phyloP scores from a whole-genome alignment of 2,113 vertebrate species.

The Syngnathoides biaculeatus region DNA sequence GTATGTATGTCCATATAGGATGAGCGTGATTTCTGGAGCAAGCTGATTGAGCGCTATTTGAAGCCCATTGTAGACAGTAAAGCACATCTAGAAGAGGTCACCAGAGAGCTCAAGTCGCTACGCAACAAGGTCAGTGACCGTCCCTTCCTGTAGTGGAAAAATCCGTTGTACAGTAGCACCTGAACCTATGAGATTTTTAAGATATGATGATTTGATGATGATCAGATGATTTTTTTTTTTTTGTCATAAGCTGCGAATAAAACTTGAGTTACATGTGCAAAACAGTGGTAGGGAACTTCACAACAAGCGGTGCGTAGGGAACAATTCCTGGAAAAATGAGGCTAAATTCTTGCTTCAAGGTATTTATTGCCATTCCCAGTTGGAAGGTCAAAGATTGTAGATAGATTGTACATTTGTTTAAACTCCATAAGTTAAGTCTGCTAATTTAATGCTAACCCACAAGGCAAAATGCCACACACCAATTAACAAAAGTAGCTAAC shows the following conservation, averaged over 20 bases:
- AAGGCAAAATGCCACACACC: too few species aligned
- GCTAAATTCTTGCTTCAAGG: background rate
- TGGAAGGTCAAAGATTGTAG: too few species aligned
- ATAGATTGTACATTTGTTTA: too few species aligned
- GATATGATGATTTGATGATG: too few species aligned
- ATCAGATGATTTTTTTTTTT: too few species aligned
- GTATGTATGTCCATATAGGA: conserved; percentile 46
- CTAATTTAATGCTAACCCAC: too few species aligned
- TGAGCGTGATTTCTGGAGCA: conserved; percentile 75
- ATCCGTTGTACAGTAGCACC: too few species aligned
- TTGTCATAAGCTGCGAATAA: background rate
- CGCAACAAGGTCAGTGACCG: conserved; percentile 71
- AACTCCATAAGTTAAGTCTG: too few species aligned
- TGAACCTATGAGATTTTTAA: too few species aligned
- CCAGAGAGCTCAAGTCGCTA: conserved; percentile 72
- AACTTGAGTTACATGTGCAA: too few species aligned
- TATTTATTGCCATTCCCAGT: background rate
- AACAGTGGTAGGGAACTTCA: too few species aligned
- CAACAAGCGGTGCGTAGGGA: background rate
- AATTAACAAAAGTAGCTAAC: too few species aligned
- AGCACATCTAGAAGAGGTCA: conserved; percentile 57
- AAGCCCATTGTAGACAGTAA: conserved; percentile 55
- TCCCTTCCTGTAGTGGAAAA: background rate
- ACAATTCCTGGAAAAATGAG: background rate
- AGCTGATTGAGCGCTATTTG: conserved; percentile 72